A percentile compares a stretch with the other conserved stretches of the same genome.
Evolutionary conservation across 2,888 invertebrate genomes (phyloP).

Genomic region (Stenurella melanura): DNA sequence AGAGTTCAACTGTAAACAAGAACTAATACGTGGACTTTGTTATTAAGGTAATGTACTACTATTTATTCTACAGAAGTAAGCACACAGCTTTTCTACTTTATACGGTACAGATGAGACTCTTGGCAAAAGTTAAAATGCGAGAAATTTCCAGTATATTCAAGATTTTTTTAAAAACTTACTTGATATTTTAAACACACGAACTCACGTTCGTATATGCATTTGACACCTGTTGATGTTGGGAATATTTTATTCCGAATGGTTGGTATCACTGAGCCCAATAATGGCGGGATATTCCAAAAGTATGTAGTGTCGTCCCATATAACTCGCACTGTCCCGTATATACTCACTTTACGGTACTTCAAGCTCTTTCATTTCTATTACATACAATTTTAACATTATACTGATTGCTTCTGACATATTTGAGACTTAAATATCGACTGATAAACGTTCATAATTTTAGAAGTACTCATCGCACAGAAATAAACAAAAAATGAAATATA

Average conservation of each 20-base stretch:
- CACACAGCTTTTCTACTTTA: background rate
- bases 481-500: too few species aligned
- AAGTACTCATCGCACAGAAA: too few species aligned
- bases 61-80: background rate
- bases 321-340: too few species aligned
- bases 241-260: background rate
- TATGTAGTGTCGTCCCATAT: background rate
- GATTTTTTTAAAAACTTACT: too few species aligned
- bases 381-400: too few species aligned
- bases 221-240: background rate
- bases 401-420: too few species aligned
- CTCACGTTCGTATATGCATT: background rate
- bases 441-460: too few species aligned
- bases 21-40: background rate
- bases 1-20: background rate
- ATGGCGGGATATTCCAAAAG: background rate
- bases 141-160: too few species aligned
- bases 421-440: too few species aligned
- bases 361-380: too few species aligned
- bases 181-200: background rate
- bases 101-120: background rate
- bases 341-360: too few species aligned
- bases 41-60: constrained; percentile 1
- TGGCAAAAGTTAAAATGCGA: background rate
- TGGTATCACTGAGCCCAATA: background rate